Base-by-base conservation (phyloP, 2,888 invertebrate species). In the Metopia argyrocephala region DNA sequence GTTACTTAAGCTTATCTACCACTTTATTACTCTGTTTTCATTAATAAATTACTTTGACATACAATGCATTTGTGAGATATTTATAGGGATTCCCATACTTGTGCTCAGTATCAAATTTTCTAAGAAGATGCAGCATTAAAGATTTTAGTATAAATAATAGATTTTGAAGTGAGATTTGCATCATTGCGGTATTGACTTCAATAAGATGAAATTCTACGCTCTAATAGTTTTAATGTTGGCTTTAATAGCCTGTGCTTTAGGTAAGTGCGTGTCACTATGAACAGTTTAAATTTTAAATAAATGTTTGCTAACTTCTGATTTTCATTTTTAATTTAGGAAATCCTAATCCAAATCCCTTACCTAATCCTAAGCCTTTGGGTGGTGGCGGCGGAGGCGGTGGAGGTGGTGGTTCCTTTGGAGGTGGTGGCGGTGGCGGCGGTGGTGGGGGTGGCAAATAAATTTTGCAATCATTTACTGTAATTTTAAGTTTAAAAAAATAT, bases 371-470 rank as follows among this genome's bases (percentile, higher is more conserved):
- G 5, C 68, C 66, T 2, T 20, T 50, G 20, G 50, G 56, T 20
- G 74, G 74, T 12, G 75, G 74, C 1, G 65, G 71, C 5, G 54
- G 54, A 1, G 71, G 71, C 1, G 78, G 78, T 1, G 78, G 79
- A 3, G 79, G 79, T 12, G 79, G 71, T 7, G 78, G 76, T n/a
- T 66, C 52, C n/a, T 76, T 71, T 31, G 82, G 82, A 0, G 79
- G 82, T 4, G 82, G 82, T n/a, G 81, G 81, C 48, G 81, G 81
- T 15, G 80, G 76, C 31, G 82, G 82, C 59, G 82, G 82, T 12
- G 79, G 82, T 52, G 38, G 38, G 9, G 38, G 38, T 38, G 38
- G 38, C 38, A 38, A 38, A 4, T 38, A 38, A 38, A 38, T 38
- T 12, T 2, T 38, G 15, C 15, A 38, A 3, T 3, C 15, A 15